Conservation (phyloP, 2,113 vertebrate genomes). For the Salvelinus sp. region DNA sequence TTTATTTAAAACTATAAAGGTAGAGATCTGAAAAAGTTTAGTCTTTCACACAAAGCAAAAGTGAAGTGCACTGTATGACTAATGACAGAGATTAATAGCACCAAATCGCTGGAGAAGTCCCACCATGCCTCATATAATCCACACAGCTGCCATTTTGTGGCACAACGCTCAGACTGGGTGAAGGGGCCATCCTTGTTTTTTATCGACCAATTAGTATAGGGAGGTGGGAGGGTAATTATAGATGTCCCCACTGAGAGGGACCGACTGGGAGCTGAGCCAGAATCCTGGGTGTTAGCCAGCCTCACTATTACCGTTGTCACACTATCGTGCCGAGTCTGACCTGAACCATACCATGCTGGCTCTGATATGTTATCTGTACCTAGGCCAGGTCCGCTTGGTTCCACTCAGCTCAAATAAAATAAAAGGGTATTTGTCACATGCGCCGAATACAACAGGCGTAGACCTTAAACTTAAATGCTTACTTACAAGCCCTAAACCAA, state of each 20-base stretch:
- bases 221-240: slow-evolving; percentile 68
- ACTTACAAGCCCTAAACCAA: no score
- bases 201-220: slow-evolving; percentile 70
- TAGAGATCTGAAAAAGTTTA: neutral
- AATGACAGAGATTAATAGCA: slow-evolving; percentile 46
- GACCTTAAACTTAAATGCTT: no score
- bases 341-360: no score
- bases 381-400: no score
- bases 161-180: slow-evolving; percentile 62
- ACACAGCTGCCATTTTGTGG: slow-evolving; percentile 61
- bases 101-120: slow-evolving; percentile 52
- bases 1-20: neutral
- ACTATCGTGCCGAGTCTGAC: neutral
- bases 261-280: slow-evolving; percentile 67
- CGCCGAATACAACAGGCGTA: no score
- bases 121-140: slow-evolving; percentile 66
- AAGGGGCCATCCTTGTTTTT: slow-evolving; percentile 72
- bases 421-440: no score
- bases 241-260: slow-evolving; percentile 17
- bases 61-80: neutral
- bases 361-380: no score
- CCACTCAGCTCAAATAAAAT: slow-evolving; percentile 14
- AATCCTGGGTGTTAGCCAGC: slow-evolving; percentile 55
- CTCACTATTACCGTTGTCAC: neutral
- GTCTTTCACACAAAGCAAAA: neutral